Evolutionary conservation across 1,140 invertebrate species (phyloP), one percentile per base, ranked within the genome.

Genomic region (Maconellicoccus hirsutus): DNA sequence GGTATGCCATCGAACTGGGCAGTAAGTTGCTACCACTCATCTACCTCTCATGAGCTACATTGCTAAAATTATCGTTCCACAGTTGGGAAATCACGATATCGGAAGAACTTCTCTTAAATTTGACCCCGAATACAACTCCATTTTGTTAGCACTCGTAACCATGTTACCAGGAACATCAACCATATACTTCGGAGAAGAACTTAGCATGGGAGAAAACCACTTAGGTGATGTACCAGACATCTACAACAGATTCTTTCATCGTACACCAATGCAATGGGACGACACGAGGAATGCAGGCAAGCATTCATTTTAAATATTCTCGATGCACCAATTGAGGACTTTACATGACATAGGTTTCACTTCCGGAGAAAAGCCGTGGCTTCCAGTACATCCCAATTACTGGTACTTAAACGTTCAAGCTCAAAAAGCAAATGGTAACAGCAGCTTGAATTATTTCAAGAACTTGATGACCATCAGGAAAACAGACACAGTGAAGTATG

Each of bases 171-270:
- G 90, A 0, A 84, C 88, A 10, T 81, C 85, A 0, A 82, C 91
- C 0, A 86, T 86, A 70, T 93, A 92, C 77, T 87, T 92, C 78
- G 91, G 88, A 1, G 87, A 90, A 76, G 89, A 91, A 76, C 84
- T 90, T 71, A 90, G 86, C 0, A 91, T 92, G 87, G 0, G 84
- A 91, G 80, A 81, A 81, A 0, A 77, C 75, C 42, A 79, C 87
- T 0, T 80, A 78, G 70, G 83, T 80, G 78, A 79, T 82, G 70
- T 80, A 83, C 72, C 82, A 82, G 0, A 76, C 77, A 1, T 70
- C 72, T 14, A 26, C 27, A 29, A 70, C 42, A 77, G 87, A 21
- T 89, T 76, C 78, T 42, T 16, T 33, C 29, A 33, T 33, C 29
- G 29, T 33, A 6, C 29, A 33, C 29, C 29, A 33, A 33, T 33